These are phyloP conservation scores for Myotis daubentonii DNA, from an alignment of 2,797 vertebrate species.

Conservation along the genomic window DNA sequence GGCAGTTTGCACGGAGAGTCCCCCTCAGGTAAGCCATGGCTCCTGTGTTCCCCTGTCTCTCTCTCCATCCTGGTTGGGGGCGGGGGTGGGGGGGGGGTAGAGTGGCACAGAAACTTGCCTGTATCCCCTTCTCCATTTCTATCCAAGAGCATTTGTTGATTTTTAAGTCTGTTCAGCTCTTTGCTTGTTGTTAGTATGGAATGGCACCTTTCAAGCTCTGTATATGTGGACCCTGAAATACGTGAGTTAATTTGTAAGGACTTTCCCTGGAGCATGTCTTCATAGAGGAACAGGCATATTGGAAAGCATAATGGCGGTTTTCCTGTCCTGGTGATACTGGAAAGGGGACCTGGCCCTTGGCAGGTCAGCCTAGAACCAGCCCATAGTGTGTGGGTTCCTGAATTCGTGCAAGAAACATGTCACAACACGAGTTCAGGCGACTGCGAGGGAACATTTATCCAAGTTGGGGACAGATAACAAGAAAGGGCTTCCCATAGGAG, in stretches of 20 bases:
- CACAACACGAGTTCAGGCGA: too few relatives aligned
- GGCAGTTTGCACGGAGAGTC: not conserved
- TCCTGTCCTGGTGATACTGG: not conserved
- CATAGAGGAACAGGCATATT: not conserved
- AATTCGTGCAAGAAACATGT: too few relatives aligned
- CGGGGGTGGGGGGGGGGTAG: accelerated
- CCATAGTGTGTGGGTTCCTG: too few relatives aligned
- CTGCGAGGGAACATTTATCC: too few relatives aligned
- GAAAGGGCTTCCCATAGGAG: too few relatives aligned
- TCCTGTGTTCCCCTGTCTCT: not conserved
- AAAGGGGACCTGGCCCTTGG: too few relatives aligned
- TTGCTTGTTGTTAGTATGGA: not conserved
- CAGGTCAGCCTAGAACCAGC: too few relatives aligned
- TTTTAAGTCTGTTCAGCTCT: not conserved
- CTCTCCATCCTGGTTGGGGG: not conserved
- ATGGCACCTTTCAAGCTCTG: not conserved
- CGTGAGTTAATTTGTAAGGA: not conserved
- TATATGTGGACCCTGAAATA: not conserved
- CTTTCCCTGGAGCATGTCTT: not conserved
- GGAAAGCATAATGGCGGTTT: not conserved
- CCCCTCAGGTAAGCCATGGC: not conserved
- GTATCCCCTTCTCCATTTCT: not conserved
- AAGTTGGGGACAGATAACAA: too few relatives aligned
- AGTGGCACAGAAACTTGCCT: not conserved
- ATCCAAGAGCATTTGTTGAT: not conserved